These are phyloP conservation scores for Sceloporus undulatus DNA, from an alignment of 2,113 vertebrate species.

Conservation along the genomic window DNA sequence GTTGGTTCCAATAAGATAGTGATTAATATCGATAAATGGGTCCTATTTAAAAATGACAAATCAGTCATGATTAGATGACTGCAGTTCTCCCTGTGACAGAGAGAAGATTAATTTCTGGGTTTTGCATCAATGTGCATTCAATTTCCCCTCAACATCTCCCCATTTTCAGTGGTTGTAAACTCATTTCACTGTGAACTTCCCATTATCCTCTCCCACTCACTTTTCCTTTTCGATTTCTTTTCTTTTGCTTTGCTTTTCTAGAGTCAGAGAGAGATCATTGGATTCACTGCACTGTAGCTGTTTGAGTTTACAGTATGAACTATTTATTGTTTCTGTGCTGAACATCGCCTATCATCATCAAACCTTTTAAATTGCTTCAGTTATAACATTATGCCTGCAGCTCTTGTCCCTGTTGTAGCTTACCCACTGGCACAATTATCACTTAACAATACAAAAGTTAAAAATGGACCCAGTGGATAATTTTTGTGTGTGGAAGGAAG, in stretches of 20 bases:
- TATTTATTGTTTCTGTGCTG: neutral
- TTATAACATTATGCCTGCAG: neutral
- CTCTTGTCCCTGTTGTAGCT: no score
- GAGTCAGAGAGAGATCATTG: neutral
- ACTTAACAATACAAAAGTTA: no score
- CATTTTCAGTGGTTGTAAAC: neutral
- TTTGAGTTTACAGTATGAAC: neutral
- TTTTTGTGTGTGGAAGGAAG: conserved; percentile 11
- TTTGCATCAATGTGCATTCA: neutral
- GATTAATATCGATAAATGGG: neutral
- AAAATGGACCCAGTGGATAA: conserved; percentile 23
- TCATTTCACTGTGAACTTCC: neutral
- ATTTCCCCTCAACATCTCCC: neutral
- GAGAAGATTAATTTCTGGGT: neutral
- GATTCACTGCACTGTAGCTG: no score
- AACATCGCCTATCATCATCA: neutral
- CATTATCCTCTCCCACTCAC: neutral
- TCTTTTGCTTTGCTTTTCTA: neutral
- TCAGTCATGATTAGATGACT: neutral
- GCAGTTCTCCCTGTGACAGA: neutral
- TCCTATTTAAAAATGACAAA: neutral
- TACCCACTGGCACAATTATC: no score
- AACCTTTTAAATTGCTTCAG: neutral
- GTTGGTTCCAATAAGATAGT: neutral
- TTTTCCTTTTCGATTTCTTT: neutral